Conservation (phyloP, 2,888 invertebrate species). For the Drosophila prostipennis region DNA sequence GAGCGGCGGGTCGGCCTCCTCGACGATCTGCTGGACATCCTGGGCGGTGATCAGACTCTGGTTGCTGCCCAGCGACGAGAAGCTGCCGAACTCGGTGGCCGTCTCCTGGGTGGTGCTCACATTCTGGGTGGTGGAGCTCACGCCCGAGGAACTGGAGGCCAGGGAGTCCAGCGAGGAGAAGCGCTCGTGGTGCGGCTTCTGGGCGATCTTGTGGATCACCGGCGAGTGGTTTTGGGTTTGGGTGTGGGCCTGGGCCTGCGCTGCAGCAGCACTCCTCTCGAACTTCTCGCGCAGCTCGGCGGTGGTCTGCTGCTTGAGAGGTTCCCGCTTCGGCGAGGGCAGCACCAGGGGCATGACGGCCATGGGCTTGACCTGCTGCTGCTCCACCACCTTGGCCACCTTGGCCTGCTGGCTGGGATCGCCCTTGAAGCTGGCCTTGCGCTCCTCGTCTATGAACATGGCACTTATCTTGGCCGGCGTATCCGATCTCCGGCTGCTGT, state of each 20-base stretch:
- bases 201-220: constrained; percentile 31
- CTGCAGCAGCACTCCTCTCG: constrained; percentile 75
- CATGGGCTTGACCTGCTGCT: constrained; percentile 40
- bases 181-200: constrained; percentile 82
- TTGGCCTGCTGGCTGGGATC: constrained; percentile 81
- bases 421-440: constrained; percentile 84
- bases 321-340: constrained; percentile 48
- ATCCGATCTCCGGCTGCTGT: constrained; percentile 84
- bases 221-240: constrained; percentile 38
- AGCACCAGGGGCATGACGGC: constrained; percentile 30
- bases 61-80: constrained; percentile 84
- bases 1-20: constrained; percentile 88
- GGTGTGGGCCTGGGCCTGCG: constrained; percentile 21
- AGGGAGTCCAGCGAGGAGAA: constrained; percentile 84
- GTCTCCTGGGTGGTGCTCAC: constrained; percentile 83
- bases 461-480: constrained; percentile 84
- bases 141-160: constrained; percentile 84
- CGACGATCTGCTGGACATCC: constrained; percentile 88
- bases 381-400: constrained; percentile 37
- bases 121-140: constrained; percentile 83
- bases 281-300: constrained; percentile 84
- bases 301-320: constrained; percentile 70
- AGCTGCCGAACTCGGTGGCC: constrained; percentile 84
- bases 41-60: constrained; percentile 84
- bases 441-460: constrained; percentile 84